phyloP scores from a whole-genome alignment of 1,140 invertebrate genomes.

The Neodiprion lecontei region DNA sequence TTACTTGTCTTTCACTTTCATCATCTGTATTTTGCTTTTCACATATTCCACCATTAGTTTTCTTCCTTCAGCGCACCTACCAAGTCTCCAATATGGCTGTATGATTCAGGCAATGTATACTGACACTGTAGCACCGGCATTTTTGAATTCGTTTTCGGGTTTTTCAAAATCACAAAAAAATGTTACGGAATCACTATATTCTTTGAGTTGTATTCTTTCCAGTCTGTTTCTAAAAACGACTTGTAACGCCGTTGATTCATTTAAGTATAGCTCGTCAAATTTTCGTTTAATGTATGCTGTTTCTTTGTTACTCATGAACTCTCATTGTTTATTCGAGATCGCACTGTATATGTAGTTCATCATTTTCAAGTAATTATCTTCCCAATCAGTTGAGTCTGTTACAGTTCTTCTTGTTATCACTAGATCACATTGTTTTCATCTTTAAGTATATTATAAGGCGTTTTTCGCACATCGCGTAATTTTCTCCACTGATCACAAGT shows the following conservation, averaged over 20 bases:
- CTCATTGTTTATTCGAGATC: conserved; percentile 34
- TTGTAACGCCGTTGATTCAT: conserved; percentile 36
- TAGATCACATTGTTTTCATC: conserved; percentile 27
- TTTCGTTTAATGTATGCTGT: conserved; percentile 34
- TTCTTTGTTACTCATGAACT: conserved; percentile 26
- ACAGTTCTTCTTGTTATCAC: conserved; percentile 16
- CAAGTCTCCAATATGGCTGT: conserved; percentile 40
- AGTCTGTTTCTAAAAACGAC: conserved; percentile 32
- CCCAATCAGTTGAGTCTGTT: conserved; percentile 25
- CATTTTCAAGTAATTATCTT: conserved; percentile 27
- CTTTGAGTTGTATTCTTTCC: conserved; percentile 30
- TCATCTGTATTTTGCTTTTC: background rate
- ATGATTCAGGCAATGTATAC: conserved; percentile 33
- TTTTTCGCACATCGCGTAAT: conserved; percentile 6
- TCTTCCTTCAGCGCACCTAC: conserved; percentile 21
- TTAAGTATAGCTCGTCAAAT: conserved; percentile 34
- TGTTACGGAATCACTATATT: conserved; percentile 19
- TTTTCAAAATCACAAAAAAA: conserved; percentile 40
- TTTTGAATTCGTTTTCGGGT: conserved; percentile 34
- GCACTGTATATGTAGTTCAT: conserved; percentile 33
- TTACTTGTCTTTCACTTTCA: background rate
- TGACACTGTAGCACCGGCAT: conserved; percentile 27
- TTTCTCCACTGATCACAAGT: background rate
- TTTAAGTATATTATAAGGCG: background rate
- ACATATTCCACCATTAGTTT: background rate